Evolutionary conservation across 2,797 vertebrate species (phyloP).

Genomic region (Molossus molossus): DNA sequence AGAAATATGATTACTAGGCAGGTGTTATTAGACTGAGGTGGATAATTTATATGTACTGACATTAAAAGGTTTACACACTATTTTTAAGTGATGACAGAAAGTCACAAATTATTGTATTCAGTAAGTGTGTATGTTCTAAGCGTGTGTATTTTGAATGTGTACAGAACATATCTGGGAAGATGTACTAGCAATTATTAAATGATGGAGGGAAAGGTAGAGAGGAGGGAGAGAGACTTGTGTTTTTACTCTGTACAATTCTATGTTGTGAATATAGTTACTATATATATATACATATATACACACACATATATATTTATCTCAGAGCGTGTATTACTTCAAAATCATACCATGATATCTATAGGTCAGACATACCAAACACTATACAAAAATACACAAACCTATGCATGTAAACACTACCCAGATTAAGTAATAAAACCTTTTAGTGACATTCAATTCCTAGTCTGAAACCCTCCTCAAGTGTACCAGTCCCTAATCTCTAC

Average conservation of each 20-base stretch:
- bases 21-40: slow-evolving; percentile 10
- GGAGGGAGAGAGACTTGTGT: not conserved
- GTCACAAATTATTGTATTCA: not conserved
- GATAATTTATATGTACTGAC: slow-evolving; percentile 53
- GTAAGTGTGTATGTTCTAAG: not conserved
- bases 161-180: not conserved
- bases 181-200: not conserved
- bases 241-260: not conserved
- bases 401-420: not conserved
- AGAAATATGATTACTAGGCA: slow-evolving; percentile 27
- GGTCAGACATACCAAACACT: not conserved
- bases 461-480: not conserved
- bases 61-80: not conserved
- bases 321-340: not conserved
- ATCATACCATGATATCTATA: not conserved
- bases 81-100: slow-evolving; percentile 34
- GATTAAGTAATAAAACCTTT: not conserved
- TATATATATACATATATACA: too few species aligned
- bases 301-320: not conserved
- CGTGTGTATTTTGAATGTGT: not conserved
- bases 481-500: not conserved
- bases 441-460: too few species aligned
- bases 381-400: not conserved
- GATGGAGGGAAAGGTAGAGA: not conserved
- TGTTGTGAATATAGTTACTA: not conserved